A percentile compares a stretch with the other conserved stretches of the same genome.
Conservation (phyloP, 92 coral and sea anemone species). For the Paramuricea clavata region DNA sequence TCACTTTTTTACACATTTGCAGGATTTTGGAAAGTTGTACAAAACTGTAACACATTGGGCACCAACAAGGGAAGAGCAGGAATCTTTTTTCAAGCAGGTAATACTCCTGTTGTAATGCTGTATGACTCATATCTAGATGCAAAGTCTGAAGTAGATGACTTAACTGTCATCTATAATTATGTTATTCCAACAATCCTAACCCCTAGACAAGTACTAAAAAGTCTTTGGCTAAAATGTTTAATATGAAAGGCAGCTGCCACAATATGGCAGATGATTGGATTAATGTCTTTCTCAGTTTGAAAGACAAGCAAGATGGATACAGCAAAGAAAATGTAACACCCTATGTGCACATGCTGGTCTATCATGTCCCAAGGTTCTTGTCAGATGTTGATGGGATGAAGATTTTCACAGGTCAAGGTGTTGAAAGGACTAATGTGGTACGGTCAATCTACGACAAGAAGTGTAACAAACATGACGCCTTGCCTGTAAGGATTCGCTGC, state of each 20-base stretch:
- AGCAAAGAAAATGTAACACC: background rate
- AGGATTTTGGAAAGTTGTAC: constrained; percentile 21
- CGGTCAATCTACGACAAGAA: constrained; percentile 4
- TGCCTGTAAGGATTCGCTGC: background rate
- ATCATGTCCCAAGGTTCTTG: constrained; percentile 21
- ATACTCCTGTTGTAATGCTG: background rate
- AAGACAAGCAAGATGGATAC: background rate
- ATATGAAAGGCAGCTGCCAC: no score
- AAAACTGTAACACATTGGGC: constrained; percentile 4
- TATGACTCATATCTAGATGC: background rate
- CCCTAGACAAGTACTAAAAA: no score
- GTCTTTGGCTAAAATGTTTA: no score
- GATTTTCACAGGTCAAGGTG: constrained; percentile 29
- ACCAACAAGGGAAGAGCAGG: background rate
- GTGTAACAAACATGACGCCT: background rate
- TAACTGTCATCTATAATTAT: no score
- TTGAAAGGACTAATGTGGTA: constrained; percentile 7
- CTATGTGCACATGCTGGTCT: constrained; percentile 17
- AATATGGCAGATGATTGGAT: constrained; percentile 1
- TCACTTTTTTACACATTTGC: background rate
- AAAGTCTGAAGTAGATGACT: no score
- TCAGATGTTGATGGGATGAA: constrained; percentile 5
- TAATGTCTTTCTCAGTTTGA: background rate
- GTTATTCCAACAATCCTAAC: no score
- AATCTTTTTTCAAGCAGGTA: constrained; percentile 25